These are phyloP conservation scores for Crotalus helleri DNA, from an alignment of 2,113 vertebrate genomes.

Conservation along the genomic window DNA sequence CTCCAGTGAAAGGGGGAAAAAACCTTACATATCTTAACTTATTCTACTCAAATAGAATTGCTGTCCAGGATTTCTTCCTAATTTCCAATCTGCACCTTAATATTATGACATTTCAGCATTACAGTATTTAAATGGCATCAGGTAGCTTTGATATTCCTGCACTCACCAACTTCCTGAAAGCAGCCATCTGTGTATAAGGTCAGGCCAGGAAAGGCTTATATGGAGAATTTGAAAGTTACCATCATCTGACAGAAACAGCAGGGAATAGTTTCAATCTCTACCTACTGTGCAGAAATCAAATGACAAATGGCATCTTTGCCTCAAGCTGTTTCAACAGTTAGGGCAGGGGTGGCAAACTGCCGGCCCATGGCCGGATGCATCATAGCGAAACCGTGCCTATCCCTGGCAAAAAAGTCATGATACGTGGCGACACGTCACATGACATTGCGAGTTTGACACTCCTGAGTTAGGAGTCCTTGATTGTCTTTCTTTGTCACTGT, in stretches of 20 bases:
- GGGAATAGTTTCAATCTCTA: neutral
- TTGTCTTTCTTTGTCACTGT: neutral
- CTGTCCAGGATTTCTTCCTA: neutral
- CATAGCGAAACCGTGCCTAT: too few species aligned
- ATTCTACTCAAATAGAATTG: neutral
- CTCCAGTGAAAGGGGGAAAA: neutral
- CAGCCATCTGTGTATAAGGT: neutral
- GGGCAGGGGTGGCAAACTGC: too few species aligned
- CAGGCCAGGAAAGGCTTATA: neutral
- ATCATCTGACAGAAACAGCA: neutral
- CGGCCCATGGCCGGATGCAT: too few species aligned
- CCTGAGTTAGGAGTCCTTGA: neutral
- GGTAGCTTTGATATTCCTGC: neutral
- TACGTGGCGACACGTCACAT: too few species aligned
- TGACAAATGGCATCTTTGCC: neutral
- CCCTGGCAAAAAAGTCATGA: too few species aligned
- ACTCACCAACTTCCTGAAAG: neutral
- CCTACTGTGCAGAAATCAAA: neutral
- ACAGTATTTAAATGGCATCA: neutral
- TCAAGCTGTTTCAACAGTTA: neutral
- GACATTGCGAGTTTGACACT: too few species aligned
- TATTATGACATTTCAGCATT: neutral
- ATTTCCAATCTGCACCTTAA: neutral
- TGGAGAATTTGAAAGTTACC: neutral
- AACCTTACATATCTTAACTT: neutral